Conservation (phyloP, 2,113 vertebrate species). For the Piaya cayana region DNA sequence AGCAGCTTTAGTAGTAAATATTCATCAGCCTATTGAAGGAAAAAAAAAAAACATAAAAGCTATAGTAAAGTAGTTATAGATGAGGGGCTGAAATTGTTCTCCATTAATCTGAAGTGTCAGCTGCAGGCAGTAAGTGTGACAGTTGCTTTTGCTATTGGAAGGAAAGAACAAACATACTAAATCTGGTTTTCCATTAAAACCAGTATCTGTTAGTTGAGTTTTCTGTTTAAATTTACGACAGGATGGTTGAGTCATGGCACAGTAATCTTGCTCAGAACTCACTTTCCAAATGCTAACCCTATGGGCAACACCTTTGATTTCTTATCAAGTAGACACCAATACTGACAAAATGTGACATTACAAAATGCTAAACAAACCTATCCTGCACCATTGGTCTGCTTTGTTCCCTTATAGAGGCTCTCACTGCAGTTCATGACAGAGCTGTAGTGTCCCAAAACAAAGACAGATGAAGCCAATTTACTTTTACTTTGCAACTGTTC, state of each 20-base stretch:
- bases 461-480: neutral
- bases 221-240: neutral
- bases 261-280: neutral
- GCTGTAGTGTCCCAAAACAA: neutral
- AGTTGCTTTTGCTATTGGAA: neutral
- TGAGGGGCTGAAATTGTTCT: neutral
- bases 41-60: neutral
- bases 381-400: neutral
- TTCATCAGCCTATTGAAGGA: neutral
- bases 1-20: slow-evolving; percentile 17
- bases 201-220: neutral
- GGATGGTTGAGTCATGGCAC: neutral
- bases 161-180: neutral
- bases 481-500: neutral
- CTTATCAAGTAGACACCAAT: neutral
- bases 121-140: neutral
- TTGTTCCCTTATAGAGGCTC: neutral
- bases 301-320: neutral
- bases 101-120: neutral
- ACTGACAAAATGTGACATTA: neutral
- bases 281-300: neutral
- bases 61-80: neutral
- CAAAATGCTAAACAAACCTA: neutral
- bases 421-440: neutral
- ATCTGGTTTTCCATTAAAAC: neutral